Evolutionary conservation across 2,888 invertebrate species (phyloP).

Genomic region (Troides oblongomaculatus): DNA sequence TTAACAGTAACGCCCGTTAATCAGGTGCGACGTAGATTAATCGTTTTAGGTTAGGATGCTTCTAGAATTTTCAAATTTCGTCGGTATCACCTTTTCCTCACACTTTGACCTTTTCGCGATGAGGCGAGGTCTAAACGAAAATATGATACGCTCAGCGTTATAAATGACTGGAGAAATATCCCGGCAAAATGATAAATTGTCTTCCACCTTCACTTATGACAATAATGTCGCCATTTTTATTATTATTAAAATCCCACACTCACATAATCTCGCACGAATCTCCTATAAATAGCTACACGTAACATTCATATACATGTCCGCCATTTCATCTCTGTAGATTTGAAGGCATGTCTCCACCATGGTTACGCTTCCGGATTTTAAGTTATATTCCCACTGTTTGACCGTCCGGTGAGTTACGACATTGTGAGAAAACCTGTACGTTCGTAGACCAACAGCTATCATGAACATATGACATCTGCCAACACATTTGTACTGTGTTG

Average conservation of each 20-base stretch:
- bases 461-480: no score
- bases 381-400: no score
- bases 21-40: slow-evolving; percentile 19
- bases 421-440: no score
- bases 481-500: no score
- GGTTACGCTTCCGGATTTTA: no score
- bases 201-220: neutral
- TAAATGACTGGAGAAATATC: slow-evolving; percentile 12
- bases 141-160: slow-evolving; percentile 9
- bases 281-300: neutral
- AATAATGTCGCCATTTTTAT: neutral
- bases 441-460: no score
- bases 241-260: neutral
- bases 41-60: slow-evolving; percentile 12
- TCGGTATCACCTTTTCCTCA: slow-evolving; percentile 16
- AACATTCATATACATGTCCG: neutral
- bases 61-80: slow-evolving; percentile 24
- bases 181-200: slow-evolving; percentile 1
- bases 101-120: slow-evolving; percentile 21
- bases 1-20: slow-evolving; percentile 12
- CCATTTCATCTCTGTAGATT: neutral
- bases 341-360: no score
- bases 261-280: neutral
- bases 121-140: slow-evolving; percentile 10
- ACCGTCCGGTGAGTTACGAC: no score